These are phyloP conservation scores for Choloepus didactylus DNA, from an alignment of 2,797 vertebrate species.

Conservation along the genomic window DNA sequence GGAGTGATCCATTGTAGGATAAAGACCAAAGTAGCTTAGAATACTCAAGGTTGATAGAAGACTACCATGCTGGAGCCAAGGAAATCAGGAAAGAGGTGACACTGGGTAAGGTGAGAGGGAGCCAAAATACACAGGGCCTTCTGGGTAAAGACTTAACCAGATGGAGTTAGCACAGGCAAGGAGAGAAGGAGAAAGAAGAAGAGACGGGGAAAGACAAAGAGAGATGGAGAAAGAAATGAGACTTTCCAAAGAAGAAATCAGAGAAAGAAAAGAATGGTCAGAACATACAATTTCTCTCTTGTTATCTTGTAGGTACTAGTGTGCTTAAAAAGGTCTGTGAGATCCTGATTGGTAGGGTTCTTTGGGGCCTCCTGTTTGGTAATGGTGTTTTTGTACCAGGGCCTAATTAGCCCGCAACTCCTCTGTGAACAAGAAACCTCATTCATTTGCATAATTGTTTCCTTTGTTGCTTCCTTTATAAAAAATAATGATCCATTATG, in stretches of 20 bases:
- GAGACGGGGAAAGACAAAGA: no score
- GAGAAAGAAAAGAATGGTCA: not conserved
- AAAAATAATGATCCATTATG: constrained; percentile 83
- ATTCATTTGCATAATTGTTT: constrained; percentile 81
- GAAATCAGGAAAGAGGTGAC: not conserved
- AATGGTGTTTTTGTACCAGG: constrained; percentile 11
- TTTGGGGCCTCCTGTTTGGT: not conserved
- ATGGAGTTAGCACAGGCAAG: not conserved
- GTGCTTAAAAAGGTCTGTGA: not conserved
- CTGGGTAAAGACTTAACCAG: not conserved
- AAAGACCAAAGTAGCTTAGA: not conserved
- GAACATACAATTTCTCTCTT: not conserved
- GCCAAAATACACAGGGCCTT: not conserved
- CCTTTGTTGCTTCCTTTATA: constrained; percentile 78
- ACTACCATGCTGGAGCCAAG: not conserved
- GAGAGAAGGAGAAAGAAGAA: no score
- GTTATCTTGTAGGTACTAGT: not conserved
- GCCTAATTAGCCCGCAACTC: constrained; percentile 63
- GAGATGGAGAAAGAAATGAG: not conserved
- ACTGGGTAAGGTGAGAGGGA: not conserved
- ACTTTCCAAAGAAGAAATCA: not conserved
- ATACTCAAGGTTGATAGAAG: not conserved
- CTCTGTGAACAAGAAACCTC: constrained; percentile 73
- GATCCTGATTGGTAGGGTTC: not conserved
- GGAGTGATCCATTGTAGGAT: not conserved